These are phyloP conservation scores for Tolmerus cingulatus DNA, from an alignment of 2,888 invertebrate genomes.

Conservation along the genomic window DNA sequence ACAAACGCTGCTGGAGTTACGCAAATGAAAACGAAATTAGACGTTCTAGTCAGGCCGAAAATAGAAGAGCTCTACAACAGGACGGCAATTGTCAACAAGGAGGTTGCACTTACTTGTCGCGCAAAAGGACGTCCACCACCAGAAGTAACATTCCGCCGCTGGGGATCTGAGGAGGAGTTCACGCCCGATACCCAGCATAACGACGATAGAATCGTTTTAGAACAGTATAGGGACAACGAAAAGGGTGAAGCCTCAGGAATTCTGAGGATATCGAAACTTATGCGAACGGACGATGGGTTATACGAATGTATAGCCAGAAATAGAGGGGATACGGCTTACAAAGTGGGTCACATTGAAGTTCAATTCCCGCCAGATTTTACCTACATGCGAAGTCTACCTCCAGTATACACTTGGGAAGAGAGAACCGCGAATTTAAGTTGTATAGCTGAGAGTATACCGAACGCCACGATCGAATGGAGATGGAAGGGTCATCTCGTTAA, in stretches of 20 bases:
- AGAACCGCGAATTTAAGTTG: constrained; percentile 85
- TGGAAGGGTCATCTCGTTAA: constrained; percentile 68
- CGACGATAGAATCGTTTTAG: constrained; percentile 74
- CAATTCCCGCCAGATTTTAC: constrained; percentile 85
- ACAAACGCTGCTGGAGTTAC: constrained; percentile 79
- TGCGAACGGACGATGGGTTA: constrained; percentile 82
- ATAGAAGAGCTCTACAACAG: constrained; percentile 80
- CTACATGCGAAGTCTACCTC: constrained; percentile 72
- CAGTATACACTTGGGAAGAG: constrained; percentile 85
- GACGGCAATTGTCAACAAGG: constrained; percentile 71
- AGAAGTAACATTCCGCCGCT: constrained; percentile 79
- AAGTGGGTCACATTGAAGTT: constrained; percentile 83
- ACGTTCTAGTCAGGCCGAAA: constrained; percentile 79
- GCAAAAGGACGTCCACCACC: constrained; percentile 85
- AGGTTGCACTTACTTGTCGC: constrained; percentile 76
- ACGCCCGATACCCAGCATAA: constrained; percentile 70
- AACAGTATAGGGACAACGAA: constrained; percentile 66
- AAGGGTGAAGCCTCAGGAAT: constrained; percentile 71
- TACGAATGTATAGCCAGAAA: constrained; percentile 88
- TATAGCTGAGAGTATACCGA: constrained; percentile 87
- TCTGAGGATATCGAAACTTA: constrained; percentile 72
- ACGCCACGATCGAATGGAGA: constrained; percentile 90
- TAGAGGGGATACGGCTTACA: constrained; percentile 76
- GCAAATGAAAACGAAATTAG: constrained; percentile 73
- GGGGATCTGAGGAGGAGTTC: constrained; percentile 72